These are phyloP conservation scores for Idaea straminata DNA, from an alignment of 2,888 invertebrate species.

Conservation along the genomic window DNA sequence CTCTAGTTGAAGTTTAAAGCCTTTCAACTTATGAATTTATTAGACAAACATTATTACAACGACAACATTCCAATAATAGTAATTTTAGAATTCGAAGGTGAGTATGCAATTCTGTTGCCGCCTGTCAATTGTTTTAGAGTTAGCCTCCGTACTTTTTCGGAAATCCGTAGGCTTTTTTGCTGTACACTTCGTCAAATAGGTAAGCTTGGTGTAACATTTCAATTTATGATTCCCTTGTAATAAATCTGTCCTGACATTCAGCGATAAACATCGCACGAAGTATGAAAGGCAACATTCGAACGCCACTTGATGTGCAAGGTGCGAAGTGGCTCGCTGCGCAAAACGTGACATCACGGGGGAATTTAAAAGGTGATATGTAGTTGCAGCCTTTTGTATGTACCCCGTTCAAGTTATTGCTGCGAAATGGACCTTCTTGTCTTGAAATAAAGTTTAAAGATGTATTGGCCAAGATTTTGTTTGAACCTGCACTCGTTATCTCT, in stretches of 20 bases:
- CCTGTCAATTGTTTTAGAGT: neutral
- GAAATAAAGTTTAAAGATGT: constrained; percentile 5
- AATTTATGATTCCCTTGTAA: constrained; percentile 1
- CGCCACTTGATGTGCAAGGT: constrained; percentile 30
- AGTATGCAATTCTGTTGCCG: neutral
- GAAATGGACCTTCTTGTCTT: constrained; percentile 13
- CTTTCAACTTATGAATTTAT: too few species aligned
- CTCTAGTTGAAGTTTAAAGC: too few species aligned
- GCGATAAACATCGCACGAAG: constrained; percentile 1
- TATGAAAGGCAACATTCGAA: constrained; percentile 25
- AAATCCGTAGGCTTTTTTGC: neutral
- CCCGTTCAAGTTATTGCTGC: constrained; percentile 1
- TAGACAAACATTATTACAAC: too few species aligned
- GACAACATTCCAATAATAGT: too few species aligned
- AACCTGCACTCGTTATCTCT: constrained; percentile 11
- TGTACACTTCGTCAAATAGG: neutral
- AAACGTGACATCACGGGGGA: constrained; percentile 32
- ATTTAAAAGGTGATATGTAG: constrained; percentile 21
- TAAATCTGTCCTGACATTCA: constrained; percentile 1
- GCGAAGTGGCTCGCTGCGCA: constrained; percentile 29
- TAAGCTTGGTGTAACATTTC: neutral
- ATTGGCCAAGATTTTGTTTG: neutral
- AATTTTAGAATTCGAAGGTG: neutral
- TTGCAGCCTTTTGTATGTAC: constrained; percentile 13
- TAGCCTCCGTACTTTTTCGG: neutral